A percentile compares a stretch with the other conserved stretches of the same genome.
Evolutionary conservation across 1,140 invertebrate species (phyloP).

Genomic region (Eriosoma lanigerum): DNA sequence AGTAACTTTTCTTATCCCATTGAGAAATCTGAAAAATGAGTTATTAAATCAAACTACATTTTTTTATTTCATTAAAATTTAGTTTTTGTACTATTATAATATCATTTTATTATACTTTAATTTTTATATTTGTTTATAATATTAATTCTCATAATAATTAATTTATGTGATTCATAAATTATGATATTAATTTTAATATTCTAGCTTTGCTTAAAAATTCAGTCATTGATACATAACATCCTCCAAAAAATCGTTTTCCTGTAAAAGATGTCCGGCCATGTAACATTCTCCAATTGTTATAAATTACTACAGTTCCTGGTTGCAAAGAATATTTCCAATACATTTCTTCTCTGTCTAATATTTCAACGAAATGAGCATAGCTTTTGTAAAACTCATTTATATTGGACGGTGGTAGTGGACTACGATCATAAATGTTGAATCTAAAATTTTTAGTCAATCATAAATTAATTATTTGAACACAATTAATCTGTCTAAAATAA

Average conservation of each 20-base stretch:
- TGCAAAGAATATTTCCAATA: slow-evolving; percentile 65
- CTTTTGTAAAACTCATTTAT: slow-evolving; percentile 67
- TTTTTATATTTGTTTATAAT: too few relatives aligned
- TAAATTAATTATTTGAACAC: neutral
- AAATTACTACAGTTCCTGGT: slow-evolving; percentile 69
- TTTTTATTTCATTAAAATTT: too few relatives aligned
- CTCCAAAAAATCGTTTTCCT: slow-evolving; percentile 63
- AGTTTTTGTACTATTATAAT: too few relatives aligned
- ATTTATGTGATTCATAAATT: neutral
- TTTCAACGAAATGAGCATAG: slow-evolving; percentile 63
- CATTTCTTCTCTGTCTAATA: slow-evolving; percentile 61
- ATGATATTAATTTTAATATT: slow-evolving; percentile 52
- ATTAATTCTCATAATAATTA: too few relatives aligned
- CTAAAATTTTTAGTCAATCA: slow-evolving; percentile 56
- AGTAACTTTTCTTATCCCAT: too few relatives aligned
- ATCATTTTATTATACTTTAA: too few relatives aligned
- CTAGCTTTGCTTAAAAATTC: slow-evolving; percentile 65
- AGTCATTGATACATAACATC: slow-evolving; percentile 66
- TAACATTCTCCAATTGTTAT: slow-evolving; percentile 76
- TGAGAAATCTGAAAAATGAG: too few relatives aligned
- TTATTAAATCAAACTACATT: too few relatives aligned
- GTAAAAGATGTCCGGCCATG: slow-evolving; percentile 70
- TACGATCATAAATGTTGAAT: slow-evolving; percentile 71
- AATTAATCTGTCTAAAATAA: too few relatives aligned
- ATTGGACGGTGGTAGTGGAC: slow-evolving; percentile 60